Conservation (phyloP, 2,888 invertebrate species). For the Neoaliturus tenellus region DNA sequence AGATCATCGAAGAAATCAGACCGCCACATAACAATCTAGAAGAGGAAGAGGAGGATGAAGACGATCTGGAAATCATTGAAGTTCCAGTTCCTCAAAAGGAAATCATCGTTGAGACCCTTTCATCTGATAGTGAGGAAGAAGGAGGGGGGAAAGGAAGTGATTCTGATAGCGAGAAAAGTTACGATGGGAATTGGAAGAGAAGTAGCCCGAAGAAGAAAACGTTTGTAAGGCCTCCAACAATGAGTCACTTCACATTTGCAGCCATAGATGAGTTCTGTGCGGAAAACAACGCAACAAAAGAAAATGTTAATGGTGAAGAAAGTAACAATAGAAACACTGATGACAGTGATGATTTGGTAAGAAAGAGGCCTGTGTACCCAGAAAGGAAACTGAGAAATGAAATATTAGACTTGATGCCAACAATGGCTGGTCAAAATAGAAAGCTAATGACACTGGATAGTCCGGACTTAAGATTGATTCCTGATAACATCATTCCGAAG, state of each 20-base stretch:
- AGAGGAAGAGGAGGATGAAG: constrained; percentile 19
- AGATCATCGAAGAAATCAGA: constrained; percentile 45
- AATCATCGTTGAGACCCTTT: constrained; percentile 42
- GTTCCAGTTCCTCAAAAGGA: constrained; percentile 38
- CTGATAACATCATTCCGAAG: constrained; percentile 13
- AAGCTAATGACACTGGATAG: constrained; percentile 33
- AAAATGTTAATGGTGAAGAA: not conserved
- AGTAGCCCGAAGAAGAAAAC: not conserved
- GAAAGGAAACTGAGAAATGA: constrained; percentile 27
- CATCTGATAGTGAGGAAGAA: constrained; percentile 40
- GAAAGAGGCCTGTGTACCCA: not conserved
- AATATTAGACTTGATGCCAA: constrained; percentile 45
- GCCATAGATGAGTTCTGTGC: constrained; percentile 17
- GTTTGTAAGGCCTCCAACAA: constrained; percentile 39
- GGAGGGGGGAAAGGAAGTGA: constrained; percentile 10
- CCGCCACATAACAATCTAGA: not conserved
- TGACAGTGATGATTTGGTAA: not conserved
- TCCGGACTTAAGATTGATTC: constrained; percentile 27
- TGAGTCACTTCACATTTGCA: constrained; percentile 13
- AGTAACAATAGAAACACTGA: not conserved
- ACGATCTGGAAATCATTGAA: constrained; percentile 34
- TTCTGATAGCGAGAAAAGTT: constrained; percentile 18
- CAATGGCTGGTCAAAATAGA: constrained; percentile 15
- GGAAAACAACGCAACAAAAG: not conserved
- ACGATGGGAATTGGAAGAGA: constrained; percentile 57